Percentiles rank a stretch among this genome's conserved stretches.
Evolutionary conservation across 2,113 vertebrate genomes (phyloP).

Genomic region (Lipotes vexillifer): DNA sequence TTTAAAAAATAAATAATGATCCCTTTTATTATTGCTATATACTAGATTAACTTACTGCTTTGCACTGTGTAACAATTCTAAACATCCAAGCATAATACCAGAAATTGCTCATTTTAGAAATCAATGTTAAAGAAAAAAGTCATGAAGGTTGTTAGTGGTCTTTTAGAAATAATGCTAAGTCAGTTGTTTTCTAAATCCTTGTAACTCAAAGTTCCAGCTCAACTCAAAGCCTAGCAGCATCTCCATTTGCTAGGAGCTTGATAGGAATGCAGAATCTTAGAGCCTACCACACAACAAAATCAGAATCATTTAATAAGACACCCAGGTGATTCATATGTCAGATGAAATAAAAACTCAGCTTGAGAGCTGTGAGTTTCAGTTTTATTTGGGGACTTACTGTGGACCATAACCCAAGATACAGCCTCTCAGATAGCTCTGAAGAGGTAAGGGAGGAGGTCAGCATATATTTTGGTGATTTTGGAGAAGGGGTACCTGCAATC

Average conservation of each 20-base stretch:
- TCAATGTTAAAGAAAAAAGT: not conserved
- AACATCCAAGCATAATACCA: not conserved
- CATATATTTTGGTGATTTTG: not conserved
- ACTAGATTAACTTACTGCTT: not conserved
- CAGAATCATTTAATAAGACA: not conserved
- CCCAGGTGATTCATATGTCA: not conserved
- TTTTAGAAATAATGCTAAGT: slow-evolving; percentile 2
- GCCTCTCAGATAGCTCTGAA: not conserved
- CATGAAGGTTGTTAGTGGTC: not conserved
- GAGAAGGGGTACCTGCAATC: not conserved
- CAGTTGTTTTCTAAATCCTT: not conserved
- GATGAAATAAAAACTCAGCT: not conserved
- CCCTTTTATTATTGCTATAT: not conserved
- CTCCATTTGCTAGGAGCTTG: not conserved
- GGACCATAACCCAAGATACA: not conserved
- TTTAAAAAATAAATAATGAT: not conserved
- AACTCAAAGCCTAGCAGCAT: not conserved
- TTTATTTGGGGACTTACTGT: not conserved
- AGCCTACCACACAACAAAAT: not conserved
- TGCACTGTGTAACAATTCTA: not conserved
- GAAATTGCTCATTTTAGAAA: not conserved
- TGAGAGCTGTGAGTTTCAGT: not conserved
- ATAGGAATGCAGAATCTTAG: not conserved
- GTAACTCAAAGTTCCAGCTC: not conserved
- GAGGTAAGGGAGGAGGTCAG: not conserved